Conservation (phyloP, 2,888 invertebrate genomes). For the Platycheirus rosarum region DNA sequence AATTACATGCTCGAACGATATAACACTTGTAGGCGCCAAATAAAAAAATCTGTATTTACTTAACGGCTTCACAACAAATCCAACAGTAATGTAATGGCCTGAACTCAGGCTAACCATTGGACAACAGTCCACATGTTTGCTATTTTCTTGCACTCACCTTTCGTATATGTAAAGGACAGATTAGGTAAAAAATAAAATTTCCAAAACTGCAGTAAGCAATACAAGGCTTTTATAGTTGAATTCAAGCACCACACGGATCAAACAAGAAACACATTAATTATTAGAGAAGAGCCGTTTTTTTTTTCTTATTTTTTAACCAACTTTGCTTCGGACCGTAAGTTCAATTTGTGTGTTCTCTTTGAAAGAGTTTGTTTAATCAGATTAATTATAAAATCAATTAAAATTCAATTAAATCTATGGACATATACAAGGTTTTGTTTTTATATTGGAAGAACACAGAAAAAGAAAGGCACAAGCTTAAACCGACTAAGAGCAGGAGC, state of each 20-base stretch:
- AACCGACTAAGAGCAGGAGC: conserved; percentile 65
- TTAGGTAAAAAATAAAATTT: neutral
- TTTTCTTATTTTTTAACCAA: neutral
- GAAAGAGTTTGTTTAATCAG: conserved; percentile 5
- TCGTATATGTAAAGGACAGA: neutral
- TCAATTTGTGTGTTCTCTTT: neutral
- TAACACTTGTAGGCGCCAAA: too few species aligned
- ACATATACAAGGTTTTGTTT: conserved; percentile 54
- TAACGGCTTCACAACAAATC: conserved; percentile 3
- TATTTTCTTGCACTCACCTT: conserved; percentile 23
- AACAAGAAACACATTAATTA: too few species aligned
- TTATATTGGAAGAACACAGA: conserved; percentile 32
- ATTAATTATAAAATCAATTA: conserved; percentile 35
- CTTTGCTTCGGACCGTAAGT: neutral
- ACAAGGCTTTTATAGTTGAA: neutral
- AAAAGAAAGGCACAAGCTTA: conserved; percentile 30
- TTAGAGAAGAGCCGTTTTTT: conserved; percentile 1
- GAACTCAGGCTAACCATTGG: neutral
- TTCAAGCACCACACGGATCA: too few species aligned
- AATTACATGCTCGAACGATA: too few species aligned
- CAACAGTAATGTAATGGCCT: neutral
- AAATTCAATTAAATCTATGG: conserved; percentile 54
- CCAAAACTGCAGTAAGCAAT: conserved; percentile 20
- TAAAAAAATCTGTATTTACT: conserved; percentile 10
- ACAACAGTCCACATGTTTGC: conserved; percentile 26